Evolutionary conservation across 2,797 vertebrate genomes (phyloP), one percentile per base, ranked within the genome.

Genomic region (Sebastes umbrosus): DNA sequence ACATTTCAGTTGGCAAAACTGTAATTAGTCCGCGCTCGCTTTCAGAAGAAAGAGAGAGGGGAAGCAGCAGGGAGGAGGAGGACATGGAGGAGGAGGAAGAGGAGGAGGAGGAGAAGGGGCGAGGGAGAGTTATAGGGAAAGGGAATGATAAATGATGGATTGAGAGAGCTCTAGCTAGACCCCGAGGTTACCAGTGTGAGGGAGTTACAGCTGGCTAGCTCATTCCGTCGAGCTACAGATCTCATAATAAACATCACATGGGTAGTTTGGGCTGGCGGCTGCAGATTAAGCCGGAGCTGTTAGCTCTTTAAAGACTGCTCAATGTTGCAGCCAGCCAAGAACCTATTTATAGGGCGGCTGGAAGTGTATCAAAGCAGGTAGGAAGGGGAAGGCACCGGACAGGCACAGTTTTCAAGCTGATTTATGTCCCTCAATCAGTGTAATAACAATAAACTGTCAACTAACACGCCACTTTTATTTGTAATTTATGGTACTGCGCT

Each of bases 171-270:
- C 82, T 46, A 62, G 65, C 78, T 78, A 75, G 89, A 90, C 92
- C 92, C 89, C 1, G 84, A 85, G 94, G 94, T 94, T 94, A 92
- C 64, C 86, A 69, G 84, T 88, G 87, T 93, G 90, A 93, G 83
- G 81, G 86, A 89, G 86, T 90, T 93, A 87, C 93, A 93, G 88
- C 91, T 93, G 92, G 92, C 92, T 87, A 78, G 87, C 90, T 94
- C 92, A 92, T 92, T 93, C 89, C 78, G 64, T 80, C 22, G 66
- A 88, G 89, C 90, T 79, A 83, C 90, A 92, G 89, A 92, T 92
- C 91, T 92, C 91, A 90, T 93, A 94, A 94, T 93, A 93, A 94
- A 94, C 94, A 92, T 94, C 94, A 94, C 91, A 93, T 93, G 93
- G 91, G 88, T 94, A 92, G 91, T 93, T 94, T 92, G 90, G 87